Percentiles rank a stretch among this genome's conserved stretches.
These are phyloP conservation scores for Luehdorfia chinensis DNA, from an alignment of 1,140 invertebrate genomes.

Conservation along the genomic window DNA sequence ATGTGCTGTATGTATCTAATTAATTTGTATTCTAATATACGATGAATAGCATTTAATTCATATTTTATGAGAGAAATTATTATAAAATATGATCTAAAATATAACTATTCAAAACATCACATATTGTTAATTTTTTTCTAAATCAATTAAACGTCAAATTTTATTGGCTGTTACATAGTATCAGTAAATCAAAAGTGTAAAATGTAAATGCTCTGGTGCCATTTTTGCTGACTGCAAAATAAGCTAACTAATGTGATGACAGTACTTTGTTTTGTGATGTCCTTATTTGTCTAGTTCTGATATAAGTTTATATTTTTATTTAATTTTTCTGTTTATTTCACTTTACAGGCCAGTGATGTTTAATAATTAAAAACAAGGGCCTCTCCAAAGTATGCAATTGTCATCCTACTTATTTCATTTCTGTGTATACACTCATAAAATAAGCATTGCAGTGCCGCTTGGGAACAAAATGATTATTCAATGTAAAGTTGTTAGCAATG, in stretches of 20 bases:
- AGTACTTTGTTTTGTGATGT: no score
- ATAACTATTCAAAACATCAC: neutral
- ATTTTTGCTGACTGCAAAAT: slow-evolving; percentile 31
- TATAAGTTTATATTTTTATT: no score
- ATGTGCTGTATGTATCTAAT: slow-evolving; percentile 49
- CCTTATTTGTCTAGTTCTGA: no score
- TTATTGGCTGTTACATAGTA: slow-evolving; percentile 34
- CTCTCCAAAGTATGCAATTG: no score
- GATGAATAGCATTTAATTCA: slow-evolving; percentile 51
- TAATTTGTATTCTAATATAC: slow-evolving; percentile 40
- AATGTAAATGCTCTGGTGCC: slow-evolving; percentile 31
- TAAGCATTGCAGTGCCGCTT: no score
- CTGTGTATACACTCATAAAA: no score
- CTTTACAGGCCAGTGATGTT: no score
- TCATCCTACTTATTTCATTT: no score
- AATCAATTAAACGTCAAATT: slow-evolving; percentile 17
- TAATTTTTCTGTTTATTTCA: no score
- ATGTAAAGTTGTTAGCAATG: no score
- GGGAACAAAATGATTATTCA: no score
- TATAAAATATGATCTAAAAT: slow-evolving; percentile 14
- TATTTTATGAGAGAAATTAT: slow-evolving; percentile 28
- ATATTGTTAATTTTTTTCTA: slow-evolving; percentile 16
- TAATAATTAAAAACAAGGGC: no score
- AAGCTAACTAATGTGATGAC: slow-evolving; percentile 21
- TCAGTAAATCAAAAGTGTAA: slow-evolving; percentile 6